These are phyloP conservation scores for Plutomurus gul DNA, from an alignment of 1,140 invertebrate species.

Conservation along the genomic window DNA sequence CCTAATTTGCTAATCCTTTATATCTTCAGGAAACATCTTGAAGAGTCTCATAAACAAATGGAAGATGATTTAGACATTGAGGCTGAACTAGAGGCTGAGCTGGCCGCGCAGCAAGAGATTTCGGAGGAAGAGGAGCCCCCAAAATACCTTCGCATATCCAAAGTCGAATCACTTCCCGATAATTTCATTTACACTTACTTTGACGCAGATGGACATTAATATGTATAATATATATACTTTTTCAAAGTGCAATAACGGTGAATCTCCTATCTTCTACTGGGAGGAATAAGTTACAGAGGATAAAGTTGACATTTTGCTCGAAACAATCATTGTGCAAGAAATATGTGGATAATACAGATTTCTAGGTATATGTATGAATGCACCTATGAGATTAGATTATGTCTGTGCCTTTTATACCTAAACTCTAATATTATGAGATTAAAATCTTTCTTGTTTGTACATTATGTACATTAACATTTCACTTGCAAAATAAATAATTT, in stretches of 20 bases:
- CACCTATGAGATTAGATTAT: neutral
- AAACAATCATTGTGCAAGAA: too few species aligned
- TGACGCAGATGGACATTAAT: neutral
- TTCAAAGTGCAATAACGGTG: too few species aligned
- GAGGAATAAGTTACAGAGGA: too few species aligned
- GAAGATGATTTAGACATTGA: conserved; percentile 92
- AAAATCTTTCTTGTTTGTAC: neutral
- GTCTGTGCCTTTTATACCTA: conserved; percentile 13
- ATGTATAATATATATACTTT: too few species aligned
- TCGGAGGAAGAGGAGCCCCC: conserved; percentile 38
- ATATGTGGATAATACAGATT: neutral
- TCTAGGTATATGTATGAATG: neutral
- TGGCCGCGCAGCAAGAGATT: conserved; percentile 64
- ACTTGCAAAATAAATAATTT: neutral
- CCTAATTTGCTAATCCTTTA: too few species aligned
- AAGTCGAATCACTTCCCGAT: conserved; percentile 52
- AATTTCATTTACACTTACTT: conserved; percentile 52
- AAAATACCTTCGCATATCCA: conserved; percentile 36
- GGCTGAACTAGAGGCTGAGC: conserved; percentile 81
- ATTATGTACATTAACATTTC: too few species aligned
- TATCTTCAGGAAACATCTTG: conserved; percentile 57
- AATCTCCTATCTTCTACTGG: too few species aligned
- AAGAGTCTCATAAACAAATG: conserved; percentile 72
- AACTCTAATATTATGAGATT: neutral
- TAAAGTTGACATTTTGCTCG: too few species aligned